A percentile compares a stretch with the other conserved stretches of the same genome.
Conservation (phyloP, 2,888 invertebrate species). For the Drosophila mimica region DNA sequence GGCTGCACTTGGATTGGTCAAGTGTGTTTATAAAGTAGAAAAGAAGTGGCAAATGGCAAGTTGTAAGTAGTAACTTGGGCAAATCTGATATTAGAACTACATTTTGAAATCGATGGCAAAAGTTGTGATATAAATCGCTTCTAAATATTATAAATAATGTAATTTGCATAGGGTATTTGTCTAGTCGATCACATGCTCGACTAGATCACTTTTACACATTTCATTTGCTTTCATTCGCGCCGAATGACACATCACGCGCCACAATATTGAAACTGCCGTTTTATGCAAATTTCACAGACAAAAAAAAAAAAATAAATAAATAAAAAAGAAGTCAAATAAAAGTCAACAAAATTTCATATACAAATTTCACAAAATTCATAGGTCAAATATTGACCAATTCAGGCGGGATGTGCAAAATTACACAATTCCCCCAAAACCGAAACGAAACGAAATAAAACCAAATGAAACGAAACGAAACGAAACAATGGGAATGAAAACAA, state of each 20-base stretch:
- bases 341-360: slow-evolving; percentile 40
- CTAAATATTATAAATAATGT: too few species aligned
- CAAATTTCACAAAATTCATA: slow-evolving; percentile 60
- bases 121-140: background rate
- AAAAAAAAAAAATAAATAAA: slow-evolving; percentile 2
- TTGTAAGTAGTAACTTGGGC: background rate
- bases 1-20: slow-evolving; percentile 2
- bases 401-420: background rate
- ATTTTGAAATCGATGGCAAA: background rate
- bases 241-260: slow-evolving; percentile 41
- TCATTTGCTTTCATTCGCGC: slow-evolving; percentile 13
- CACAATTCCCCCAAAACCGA: background rate
- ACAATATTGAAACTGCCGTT: slow-evolving; percentile 51
- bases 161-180: background rate
- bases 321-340: slow-evolving; percentile 7
- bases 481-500: slow-evolving; percentile 44
- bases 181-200: background rate
- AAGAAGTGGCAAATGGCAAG: background rate
- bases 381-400: slow-evolving; percentile 69
- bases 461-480: slow-evolving; percentile 21
- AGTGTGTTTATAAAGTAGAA: background rate
- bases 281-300: slow-evolving; percentile 58
- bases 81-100: background rate
- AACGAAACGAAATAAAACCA: slow-evolving; percentile 23
- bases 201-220: slow-evolving; percentile 9